phyloP scores from a whole-genome alignment of 2,888 invertebrate species.

The Emmelina monodactyla region DNA sequence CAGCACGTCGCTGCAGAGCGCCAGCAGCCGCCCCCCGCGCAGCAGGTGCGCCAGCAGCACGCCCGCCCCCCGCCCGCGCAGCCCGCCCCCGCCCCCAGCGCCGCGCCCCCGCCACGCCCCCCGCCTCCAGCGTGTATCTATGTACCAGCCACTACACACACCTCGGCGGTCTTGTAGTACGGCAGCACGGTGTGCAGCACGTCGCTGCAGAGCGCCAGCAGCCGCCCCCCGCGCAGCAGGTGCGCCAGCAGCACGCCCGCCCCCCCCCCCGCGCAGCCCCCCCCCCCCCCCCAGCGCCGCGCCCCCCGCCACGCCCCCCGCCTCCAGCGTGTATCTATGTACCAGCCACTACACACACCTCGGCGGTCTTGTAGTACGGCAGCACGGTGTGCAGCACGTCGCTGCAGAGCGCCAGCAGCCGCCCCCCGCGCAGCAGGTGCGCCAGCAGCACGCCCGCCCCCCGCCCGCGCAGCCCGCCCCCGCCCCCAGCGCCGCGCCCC shows the following conservation, averaged over 20 bases:
- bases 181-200: no score
- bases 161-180: no score
- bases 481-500: constrained; percentile 74
- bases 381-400: constrained; percentile 80
- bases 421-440: constrained; percentile 77
- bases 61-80: constrained; percentile 71
- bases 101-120: constrained; percentile 72
- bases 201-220: no score
- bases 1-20: constrained; percentile 81
- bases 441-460: constrained; percentile 73
- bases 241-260: no score
- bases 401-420: constrained; percentile 80
- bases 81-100: constrained; percentile 79
- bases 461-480: constrained; percentile 77
- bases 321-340: no score
- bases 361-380: constrained; percentile 84
- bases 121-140: no score
- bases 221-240: no score
- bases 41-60: constrained; percentile 76
- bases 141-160: no score
- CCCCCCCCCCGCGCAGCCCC: no score
- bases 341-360: no score
- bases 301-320: no score
- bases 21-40: constrained; percentile 77
- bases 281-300: no score